phyloP scores from a whole-genome alignment of 2,888 invertebrate species.

The Hirtodrosophila trivittata region DNA sequence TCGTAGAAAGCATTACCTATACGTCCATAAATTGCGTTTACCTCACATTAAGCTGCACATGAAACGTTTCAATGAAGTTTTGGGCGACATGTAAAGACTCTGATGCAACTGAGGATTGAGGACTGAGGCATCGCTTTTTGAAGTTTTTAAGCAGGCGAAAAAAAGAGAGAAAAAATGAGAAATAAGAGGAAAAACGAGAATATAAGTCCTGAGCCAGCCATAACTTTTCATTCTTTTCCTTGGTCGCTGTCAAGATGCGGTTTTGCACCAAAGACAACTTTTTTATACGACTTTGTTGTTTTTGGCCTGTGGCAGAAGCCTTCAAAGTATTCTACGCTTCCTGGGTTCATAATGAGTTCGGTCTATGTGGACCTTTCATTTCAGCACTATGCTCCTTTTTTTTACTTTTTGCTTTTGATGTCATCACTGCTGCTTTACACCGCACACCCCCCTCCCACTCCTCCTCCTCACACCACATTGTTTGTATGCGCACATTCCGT shows the following conservation, averaged over 20 bases:
- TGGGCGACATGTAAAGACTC: constrained; percentile 30
- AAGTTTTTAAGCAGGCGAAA: constrained; percentile 23
- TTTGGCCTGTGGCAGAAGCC: constrained; percentile 62
- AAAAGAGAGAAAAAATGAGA: constrained; percentile 3
- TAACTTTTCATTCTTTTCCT: constrained; percentile 64
- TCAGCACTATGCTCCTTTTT: constrained; percentile 31
- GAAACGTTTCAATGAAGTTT: constrained; percentile 52
- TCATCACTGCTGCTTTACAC: constrained; percentile 46
- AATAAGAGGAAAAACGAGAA: constrained; percentile 1
- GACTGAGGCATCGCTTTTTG: constrained; percentile 32
- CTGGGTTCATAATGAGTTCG: constrained; percentile 73
- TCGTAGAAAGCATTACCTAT: background rate
- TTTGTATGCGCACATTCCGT: constrained; percentile 52
- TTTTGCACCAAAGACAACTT: constrained; percentile 65
- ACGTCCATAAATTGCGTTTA: constrained; percentile 51
- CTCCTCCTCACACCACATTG: constrained; percentile 2
- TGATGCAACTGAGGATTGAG: constrained; percentile 21
- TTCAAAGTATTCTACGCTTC: constrained; percentile 70
- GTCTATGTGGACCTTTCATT: constrained; percentile 60
- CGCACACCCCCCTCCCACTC: background rate
- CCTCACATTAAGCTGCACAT: constrained; percentile 38
- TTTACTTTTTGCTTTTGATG: constrained; percentile 64
- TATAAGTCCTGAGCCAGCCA: constrained; percentile 28
- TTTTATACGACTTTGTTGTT: constrained; percentile 53
- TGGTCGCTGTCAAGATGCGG: constrained; percentile 64